phyloP scores from a whole-genome alignment of 2,113 vertebrate species.

The Centropus unirufus region DNA sequence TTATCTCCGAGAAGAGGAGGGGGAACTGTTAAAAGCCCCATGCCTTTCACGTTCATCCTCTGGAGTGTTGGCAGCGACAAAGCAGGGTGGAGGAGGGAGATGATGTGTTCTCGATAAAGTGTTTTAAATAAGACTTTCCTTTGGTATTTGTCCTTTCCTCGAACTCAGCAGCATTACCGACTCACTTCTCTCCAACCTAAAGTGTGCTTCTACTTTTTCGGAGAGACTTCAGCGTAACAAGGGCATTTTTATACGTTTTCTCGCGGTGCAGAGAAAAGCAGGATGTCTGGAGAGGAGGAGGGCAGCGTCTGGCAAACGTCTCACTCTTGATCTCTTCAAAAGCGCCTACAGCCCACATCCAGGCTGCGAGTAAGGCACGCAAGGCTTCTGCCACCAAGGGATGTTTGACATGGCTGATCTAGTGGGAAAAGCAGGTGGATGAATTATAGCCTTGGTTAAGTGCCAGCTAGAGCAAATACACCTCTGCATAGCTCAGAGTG shows the following conservation, averaged over 20 bases:
- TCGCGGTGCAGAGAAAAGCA: neutral
- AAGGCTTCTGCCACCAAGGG: neutral
- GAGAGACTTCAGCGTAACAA: neutral
- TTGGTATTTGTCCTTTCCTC: neutral
- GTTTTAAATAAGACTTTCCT: neutral
- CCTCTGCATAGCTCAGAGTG: neutral
- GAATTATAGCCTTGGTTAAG: neutral
- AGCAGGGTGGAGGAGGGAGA: neutral
- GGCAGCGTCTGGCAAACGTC: neutral
- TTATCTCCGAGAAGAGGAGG: neutral
- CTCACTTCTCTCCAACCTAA: neutral
- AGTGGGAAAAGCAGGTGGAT: neutral
- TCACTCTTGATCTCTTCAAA: neutral
- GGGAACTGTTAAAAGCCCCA: neutral
- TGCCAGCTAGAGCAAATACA: neutral
- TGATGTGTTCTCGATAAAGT: neutral
- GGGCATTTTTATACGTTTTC: neutral
- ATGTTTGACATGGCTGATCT: neutral
- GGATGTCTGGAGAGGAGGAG: neutral
- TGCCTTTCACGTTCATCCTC: neutral
- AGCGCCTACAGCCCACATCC: neutral
- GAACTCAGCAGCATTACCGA: neutral
- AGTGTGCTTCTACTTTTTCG: neutral
- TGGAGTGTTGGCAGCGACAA: neutral
- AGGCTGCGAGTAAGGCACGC: neutral